Evolutionary conservation across 2,888 invertebrate genomes (phyloP).

Genomic region (Macrostomum cliftonense): DNA sequence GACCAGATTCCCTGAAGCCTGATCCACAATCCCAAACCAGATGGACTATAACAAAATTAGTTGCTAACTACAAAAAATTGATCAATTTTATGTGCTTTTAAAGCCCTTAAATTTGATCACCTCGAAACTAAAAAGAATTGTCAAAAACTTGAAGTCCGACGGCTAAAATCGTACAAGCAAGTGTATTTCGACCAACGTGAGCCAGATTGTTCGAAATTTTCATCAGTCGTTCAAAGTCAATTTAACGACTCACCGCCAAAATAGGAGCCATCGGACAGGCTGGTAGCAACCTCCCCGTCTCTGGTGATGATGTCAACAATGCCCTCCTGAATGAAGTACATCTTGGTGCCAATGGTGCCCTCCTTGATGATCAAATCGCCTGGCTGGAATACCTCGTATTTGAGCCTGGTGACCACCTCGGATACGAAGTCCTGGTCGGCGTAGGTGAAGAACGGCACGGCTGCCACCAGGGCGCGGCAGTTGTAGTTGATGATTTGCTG

Average conservation of each 20-base stretch:
- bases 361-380: conserved; percentile 44
- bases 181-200: too few species aligned
- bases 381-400: conserved; percentile 87
- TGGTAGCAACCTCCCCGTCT: conserved; percentile 76
- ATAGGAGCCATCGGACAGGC: conserved; percentile 86
- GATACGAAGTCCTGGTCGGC: conserved; percentile 90
- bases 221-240: too few species aligned
- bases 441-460: conserved; percentile 87
- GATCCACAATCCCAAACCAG: too few species aligned
- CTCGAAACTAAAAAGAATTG: too few species aligned
- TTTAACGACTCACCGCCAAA: conserved; percentile 56
- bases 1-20: too few species aligned
- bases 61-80: too few species aligned
- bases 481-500: conserved; percentile 86
- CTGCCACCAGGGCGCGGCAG: conserved; percentile 81
- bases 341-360: conserved; percentile 85
- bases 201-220: too few species aligned
- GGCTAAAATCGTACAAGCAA: too few species aligned
- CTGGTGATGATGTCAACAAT: conserved; percentile 46
- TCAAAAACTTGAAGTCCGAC: too few species aligned
- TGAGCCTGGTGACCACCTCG: conserved; percentile 81
- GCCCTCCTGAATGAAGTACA: conserved; percentile 94
- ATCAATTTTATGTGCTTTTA: too few species aligned
- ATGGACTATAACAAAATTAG: too few species aligned
- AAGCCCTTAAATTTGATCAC: too few species aligned